Evolutionary conservation across 2,888 invertebrate genomes (phyloP), one percentile per base, ranked within the genome.

Genomic region (Dione vanillae): DNA sequence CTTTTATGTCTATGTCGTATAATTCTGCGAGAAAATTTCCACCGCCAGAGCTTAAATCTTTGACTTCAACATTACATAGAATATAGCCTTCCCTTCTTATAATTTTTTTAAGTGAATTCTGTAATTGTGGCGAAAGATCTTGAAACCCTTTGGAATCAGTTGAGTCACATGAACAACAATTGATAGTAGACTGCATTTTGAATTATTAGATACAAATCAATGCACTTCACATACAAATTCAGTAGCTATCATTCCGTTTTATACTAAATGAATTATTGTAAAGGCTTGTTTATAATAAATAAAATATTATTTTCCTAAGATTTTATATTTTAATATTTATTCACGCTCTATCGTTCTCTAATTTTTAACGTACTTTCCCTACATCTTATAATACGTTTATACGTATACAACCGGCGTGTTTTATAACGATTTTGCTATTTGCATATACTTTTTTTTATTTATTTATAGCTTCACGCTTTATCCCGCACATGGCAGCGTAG

Each of bases 11-110:
- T 11, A 86, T 76, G 78, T 83, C 84, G 19, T 80, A 83, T 3
- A 88, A 70, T 9, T 71, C 61, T 1, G 81, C 85, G 0, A 86
- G 73, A 65, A 82, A 89, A 71, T 83, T 87, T 0, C 83, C 86
- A 14, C 88, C 87, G 14, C 80, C 79, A 6, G 84, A 79, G 0
- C 80, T 74, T 0, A 84, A 67, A 2, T 51, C 35, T 65, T 74
- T 81, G 40, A 76, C 76, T 0, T 70, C 49, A 1, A 82, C 69
- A 35, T 77, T 71, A 69, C 77, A 81, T 6, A 69, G 74, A 12
- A 64, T 58, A 54, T 80, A 82, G 0, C 78, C 79, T 76, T 82
- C 79, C 20, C 75, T 77, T 47, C 76, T 74, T 40, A 73, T 66
- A 19, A 76, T 78, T 10, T 66, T 74, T 27, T 77, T 74, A 2